These are phyloP conservation scores for Serranus cabrilla DNA, from an alignment of 2,797 vertebrate species.

Conservation along the genomic window DNA sequence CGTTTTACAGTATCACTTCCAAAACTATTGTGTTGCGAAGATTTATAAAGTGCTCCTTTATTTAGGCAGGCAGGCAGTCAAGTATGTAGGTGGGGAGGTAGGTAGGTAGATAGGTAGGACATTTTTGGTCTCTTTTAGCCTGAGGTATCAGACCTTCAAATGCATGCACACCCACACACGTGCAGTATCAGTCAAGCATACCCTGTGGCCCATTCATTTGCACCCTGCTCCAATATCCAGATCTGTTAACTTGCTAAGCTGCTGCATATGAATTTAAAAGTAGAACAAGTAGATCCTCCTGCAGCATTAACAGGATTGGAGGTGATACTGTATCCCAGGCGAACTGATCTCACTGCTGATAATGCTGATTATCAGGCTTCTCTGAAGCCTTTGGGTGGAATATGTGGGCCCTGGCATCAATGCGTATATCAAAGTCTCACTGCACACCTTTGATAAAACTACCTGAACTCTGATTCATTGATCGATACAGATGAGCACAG, in stretches of 20 bases:
- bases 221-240: constrained; percentile 14
- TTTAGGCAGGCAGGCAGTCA: no score
- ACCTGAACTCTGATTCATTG: constrained; percentile 63
- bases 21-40: no score
- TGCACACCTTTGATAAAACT: constrained; percentile 71
- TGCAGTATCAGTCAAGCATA: constrained; percentile 1
- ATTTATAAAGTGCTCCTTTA: no score
- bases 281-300: constrained; percentile 48
- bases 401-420: constrained; percentile 47
- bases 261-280: constrained; percentile 52
- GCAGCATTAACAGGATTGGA: constrained; percentile 57
- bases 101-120: neutral
- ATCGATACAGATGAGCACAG: constrained; percentile 65
- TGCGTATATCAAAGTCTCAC: constrained; percentile 58
- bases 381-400: constrained; percentile 43
- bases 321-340: constrained; percentile 57
- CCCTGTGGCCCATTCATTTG: constrained; percentile 25
- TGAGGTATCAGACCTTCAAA: constrained; percentile 6
- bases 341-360: constrained; percentile 66
- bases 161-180: neutral
- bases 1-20: no score
- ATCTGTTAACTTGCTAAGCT: constrained; percentile 35
- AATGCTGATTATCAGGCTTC: constrained; percentile 64
- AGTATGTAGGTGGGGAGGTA: neutral
- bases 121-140: constrained; percentile 2